These are phyloP conservation scores for Chauna torquata DNA, from an alignment of 2,113 vertebrate genomes.

Conservation along the genomic window DNA sequence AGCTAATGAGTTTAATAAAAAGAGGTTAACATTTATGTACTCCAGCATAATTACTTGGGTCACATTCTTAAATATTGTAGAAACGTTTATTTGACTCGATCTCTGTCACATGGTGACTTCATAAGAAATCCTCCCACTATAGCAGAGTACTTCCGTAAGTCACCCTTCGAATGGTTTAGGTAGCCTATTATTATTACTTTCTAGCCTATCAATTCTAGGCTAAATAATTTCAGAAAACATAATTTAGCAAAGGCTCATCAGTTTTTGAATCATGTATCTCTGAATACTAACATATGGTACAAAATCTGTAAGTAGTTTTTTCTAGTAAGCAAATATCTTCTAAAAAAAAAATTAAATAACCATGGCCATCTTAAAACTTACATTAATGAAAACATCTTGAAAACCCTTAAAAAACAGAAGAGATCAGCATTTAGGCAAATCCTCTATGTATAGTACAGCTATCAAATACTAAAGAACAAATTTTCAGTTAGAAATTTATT, in stretches of 20 bases:
- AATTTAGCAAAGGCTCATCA: neutral
- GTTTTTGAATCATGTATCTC: neutral
- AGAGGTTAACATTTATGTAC: neutral
- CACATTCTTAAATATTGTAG: neutral
- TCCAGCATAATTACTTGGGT: neutral
- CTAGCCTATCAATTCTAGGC: neutral
- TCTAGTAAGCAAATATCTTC: neutral
- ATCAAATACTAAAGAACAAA: neutral
- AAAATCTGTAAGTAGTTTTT: neutral
- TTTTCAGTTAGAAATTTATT: neutral
- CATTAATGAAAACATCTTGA: neutral
- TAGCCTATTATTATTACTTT: neutral
- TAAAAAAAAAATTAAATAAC: neutral
- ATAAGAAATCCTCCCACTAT: neutral
- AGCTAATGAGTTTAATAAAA: conserved; percentile 16
- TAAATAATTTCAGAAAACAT: neutral
- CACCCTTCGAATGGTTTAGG: neutral
- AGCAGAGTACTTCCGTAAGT: neutral
- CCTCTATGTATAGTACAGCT: neutral
- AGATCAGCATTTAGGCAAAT: neutral
- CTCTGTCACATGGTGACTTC: neutral
- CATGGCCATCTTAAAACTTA: neutral
- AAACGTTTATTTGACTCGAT: neutral
- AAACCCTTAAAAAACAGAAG: neutral
- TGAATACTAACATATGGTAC: neutral